Percentiles rank a stretch among this genome's conserved stretches.
Evolutionary conservation across 2,888 invertebrate genomes (phyloP).

Genomic region (Hybos culiciformis): DNA sequence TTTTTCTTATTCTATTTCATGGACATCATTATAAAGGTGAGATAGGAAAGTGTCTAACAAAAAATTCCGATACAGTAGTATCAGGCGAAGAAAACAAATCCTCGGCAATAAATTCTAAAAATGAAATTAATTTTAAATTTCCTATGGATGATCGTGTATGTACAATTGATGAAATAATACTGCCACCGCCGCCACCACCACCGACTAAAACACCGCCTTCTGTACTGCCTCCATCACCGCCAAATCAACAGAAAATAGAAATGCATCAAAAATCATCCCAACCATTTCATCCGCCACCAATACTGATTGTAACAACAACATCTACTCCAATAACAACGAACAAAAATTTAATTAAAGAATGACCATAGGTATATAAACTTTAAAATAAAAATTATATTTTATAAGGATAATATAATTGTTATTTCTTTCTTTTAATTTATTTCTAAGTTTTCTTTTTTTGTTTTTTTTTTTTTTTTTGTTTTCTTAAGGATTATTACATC

Average conservation of each 20-base stretch:
- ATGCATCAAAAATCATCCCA: background rate
- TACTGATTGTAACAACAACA: background rate
- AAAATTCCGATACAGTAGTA: slow-evolving; percentile 25
- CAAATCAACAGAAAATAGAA: background rate
- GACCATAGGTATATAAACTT: too few species aligned
- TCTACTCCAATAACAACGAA: background rate
- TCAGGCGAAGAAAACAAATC: slow-evolving; percentile 20
- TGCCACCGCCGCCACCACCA: slow-evolving; percentile 29
- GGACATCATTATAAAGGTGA: slow-evolving; percentile 19
- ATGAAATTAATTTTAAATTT: slow-evolving; percentile 45
- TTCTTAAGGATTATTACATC: too few species aligned
- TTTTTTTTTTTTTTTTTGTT: too few species aligned
- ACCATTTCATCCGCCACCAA: too few species aligned
- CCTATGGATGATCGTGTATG: slow-evolving; percentile 38
- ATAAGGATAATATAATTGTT: too few species aligned
- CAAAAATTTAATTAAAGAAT: too few species aligned
- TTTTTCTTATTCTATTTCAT: too few species aligned
- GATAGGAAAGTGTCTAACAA: slow-evolving; percentile 33
- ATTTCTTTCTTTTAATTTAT: too few species aligned
- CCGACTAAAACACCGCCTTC: slow-evolving; percentile 16
- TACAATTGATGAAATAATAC: slow-evolving; percentile 33
- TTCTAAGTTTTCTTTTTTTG: too few species aligned
- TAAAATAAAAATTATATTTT: too few species aligned
- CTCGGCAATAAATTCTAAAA: slow-evolving; percentile 22
- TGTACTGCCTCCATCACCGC: slow-evolving; percentile 2